These are phyloP conservation scores for Misgurnus anguillicaudatus DNA, from an alignment of 2,113 vertebrate genomes.

Conservation along the genomic window DNA sequence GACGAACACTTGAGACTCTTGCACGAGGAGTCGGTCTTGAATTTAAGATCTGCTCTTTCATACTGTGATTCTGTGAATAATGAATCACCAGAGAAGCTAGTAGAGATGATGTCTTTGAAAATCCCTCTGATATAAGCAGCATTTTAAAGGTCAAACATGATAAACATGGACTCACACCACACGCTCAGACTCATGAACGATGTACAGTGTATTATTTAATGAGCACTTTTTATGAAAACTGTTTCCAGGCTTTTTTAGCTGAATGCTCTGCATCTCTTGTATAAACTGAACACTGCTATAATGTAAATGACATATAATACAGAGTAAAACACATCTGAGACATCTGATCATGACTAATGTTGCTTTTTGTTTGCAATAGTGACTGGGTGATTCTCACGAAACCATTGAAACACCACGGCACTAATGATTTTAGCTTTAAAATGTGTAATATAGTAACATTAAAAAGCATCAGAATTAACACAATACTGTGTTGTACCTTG, in stretches of 20 bases:
- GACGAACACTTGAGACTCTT: neutral
- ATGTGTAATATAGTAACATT: no score
- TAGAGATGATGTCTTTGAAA: conserved; percentile 1
- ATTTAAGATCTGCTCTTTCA: conserved; percentile 2
- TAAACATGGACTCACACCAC: conserved; percentile 27
- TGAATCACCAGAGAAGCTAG: neutral
- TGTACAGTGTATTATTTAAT: conserved; percentile 69
- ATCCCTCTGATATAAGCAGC: neutral
- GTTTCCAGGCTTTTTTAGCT: conserved; percentile 64
- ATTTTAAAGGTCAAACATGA: conserved; percentile 16
- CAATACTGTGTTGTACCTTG: no score
- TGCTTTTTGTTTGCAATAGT: neutral
- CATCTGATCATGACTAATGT: conserved; percentile 15
- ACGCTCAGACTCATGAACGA: conserved; percentile 29
- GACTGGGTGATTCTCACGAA: neutral
- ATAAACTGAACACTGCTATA: conserved; percentile 70
- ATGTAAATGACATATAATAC: conserved; percentile 71
- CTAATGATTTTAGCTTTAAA: no score
- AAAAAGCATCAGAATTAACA: no score
- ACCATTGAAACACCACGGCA: no score
- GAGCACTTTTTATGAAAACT: conserved; percentile 64
- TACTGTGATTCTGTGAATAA: conserved; percentile 13
- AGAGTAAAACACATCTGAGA: conserved; percentile 69
- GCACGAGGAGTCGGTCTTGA: neutral
- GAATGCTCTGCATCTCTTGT: conserved; percentile 73